Conservation (phyloP, 1,140 invertebrate species). For the Phortica variegata region DNA sequence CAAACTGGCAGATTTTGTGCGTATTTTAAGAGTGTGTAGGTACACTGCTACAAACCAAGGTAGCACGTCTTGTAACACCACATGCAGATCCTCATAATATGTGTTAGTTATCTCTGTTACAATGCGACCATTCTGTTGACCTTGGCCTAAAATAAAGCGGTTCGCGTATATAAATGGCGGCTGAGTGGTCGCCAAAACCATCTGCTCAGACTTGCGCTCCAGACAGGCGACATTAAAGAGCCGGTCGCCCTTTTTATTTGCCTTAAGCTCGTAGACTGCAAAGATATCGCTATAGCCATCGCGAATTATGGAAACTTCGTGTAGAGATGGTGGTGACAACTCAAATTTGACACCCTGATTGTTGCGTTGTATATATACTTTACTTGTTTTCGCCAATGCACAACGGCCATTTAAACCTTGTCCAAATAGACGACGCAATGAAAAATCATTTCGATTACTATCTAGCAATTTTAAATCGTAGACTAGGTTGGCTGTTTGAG, state of each 20-base stretch:
- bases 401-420: constrained; percentile 76
- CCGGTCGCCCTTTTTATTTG: constrained; percentile 43
- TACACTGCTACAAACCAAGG: constrained; percentile 95
- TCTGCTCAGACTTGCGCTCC: constrained; percentile 51
- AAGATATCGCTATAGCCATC: constrained; percentile 68
- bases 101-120: constrained; percentile 79
- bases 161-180: constrained; percentile 75
- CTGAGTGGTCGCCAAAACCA: constrained; percentile 56
- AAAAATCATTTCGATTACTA: constrained; percentile 70
- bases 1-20: constrained; percentile 34
- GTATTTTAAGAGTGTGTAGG: constrained; percentile 78
- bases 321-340: constrained; percentile 61
- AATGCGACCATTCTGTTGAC: constrained; percentile 84
- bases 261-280: constrained; percentile 68
- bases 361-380: constrained; percentile 81
- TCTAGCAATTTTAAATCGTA: constrained; percentile 75
- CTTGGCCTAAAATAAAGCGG: constrained; percentile 81
- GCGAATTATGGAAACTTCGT: constrained; percentile 63
- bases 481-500: constrained; percentile 81
- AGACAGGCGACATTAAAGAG: constrained; percentile 69
- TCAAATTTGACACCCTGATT: constrained; percentile 55
- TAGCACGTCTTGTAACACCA: constrained; percentile 76
- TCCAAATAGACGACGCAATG: constrained; percentile 82
- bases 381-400: constrained; percentile 74
- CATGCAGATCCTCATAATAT: constrained; percentile 68